These are phyloP conservation scores for Adelognathus sp. DNA, from an alignment of 2,888 invertebrate species.

Conservation along the genomic window DNA sequence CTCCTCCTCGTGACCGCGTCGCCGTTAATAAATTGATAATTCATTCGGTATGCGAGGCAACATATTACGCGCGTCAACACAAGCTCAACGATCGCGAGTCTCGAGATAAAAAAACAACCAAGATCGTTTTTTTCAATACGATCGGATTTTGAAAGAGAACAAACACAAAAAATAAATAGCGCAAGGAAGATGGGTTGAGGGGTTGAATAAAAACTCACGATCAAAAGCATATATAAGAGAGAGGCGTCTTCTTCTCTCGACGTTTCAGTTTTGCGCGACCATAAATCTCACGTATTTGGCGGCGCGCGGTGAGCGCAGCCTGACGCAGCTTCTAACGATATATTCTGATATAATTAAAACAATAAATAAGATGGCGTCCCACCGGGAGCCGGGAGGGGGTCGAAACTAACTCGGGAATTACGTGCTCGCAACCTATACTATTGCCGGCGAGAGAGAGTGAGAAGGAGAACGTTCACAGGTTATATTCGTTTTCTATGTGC, in stretches of 20 bases:
- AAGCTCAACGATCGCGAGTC: conserved; percentile 50
- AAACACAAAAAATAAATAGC: conserved; percentile 35
- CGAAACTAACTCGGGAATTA: conserved; percentile 74
- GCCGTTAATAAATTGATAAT: conserved; percentile 73
- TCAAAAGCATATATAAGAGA: conserved; percentile 21
- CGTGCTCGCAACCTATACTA: conserved; percentile 61
- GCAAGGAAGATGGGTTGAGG: conserved; percentile 26
- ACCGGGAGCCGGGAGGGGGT: conserved; percentile 79
- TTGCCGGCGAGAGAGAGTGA: conserved; percentile 30
- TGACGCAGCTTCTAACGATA: conserved; percentile 80
- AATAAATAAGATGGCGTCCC: conserved; percentile 81
- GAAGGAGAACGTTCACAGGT: conserved; percentile 18
- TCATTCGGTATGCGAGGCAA: conserved; percentile 72
- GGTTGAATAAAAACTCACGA: conserved; percentile 36
- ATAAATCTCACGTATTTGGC: conserved; percentile 79
- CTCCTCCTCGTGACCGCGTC: conserved; percentile 39
- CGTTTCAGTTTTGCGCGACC: conserved; percentile 67
- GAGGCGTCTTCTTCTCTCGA: conserved; percentile 55
- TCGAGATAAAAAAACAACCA: conserved; percentile 27
- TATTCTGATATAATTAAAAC: conserved; percentile 81
- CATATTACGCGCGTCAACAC: conserved; percentile 75
- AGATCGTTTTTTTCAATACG: conserved; percentile 33
- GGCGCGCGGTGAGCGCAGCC: conserved; percentile 72
- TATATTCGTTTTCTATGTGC: conserved; percentile 25
- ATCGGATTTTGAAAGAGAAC: conserved; percentile 16